A percentile compares a stretch with the other conserved stretches of the same genome.
Conservation (phyloP, 2,888 invertebrate species). For the Melieria picta region DNA sequence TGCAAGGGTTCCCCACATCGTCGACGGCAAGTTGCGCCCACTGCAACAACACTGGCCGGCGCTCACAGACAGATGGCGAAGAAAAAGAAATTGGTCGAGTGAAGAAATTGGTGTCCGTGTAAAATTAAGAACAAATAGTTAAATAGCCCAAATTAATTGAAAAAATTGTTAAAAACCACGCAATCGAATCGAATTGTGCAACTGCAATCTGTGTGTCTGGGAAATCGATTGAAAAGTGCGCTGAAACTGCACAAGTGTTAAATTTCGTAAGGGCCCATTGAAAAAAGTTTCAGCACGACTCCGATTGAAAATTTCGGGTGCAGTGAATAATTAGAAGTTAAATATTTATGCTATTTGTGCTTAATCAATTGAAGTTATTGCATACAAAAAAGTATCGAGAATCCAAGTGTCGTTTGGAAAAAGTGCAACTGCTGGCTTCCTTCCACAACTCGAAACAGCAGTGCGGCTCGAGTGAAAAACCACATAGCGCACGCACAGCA, state of each 20-base stretch:
- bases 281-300: neutral
- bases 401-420: neutral
- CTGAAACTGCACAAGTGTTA: conserved; percentile 28
- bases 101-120: conserved; percentile 40
- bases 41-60: neutral
- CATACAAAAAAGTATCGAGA: neutral
- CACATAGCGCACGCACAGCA: too few species aligned
- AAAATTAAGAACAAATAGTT: conserved; percentile 24
- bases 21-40: too few species aligned
- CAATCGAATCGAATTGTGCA: neutral
- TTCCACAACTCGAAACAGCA: too few species aligned
- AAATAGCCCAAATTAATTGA: conserved; percentile 30
- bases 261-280: neutral
- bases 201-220: neutral
- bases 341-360: neutral
- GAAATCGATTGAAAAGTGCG: conserved; percentile 4
- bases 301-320: too few species aligned
- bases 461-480: too few species aligned
- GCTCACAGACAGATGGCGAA: conserved; percentile 44
- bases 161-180: conserved; percentile 26
- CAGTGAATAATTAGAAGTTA: too few species aligned
- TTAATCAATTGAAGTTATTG: neutral
- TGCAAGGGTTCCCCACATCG: too few species aligned
- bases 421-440: too few species aligned
- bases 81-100: conserved; percentile 40